A percentile compares a stretch with the other conserved stretches of the same genome.
phyloP scores from a whole-genome alignment of 1,140 invertebrate species.

The Holotrichia oblita region DNA sequence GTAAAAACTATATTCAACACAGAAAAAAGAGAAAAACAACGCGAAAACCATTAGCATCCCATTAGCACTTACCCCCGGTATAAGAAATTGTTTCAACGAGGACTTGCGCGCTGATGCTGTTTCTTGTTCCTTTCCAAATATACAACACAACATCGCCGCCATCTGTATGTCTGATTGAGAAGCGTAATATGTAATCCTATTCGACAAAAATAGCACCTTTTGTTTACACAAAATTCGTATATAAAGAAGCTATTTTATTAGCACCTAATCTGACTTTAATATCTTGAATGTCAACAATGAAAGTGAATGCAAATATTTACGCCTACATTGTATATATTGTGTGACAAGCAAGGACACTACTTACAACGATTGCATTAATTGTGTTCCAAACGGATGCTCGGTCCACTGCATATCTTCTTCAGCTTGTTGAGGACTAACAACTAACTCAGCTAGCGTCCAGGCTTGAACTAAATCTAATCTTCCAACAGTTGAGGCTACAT shows the following conservation, averaged over 20 bases:
- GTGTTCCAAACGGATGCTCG: conserved; percentile 85
- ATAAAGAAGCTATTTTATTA: background rate
- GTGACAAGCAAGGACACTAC: conserved; percentile 55
- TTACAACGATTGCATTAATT: conserved; percentile 85
- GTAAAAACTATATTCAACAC: conserved; percentile 35
- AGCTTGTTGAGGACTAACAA: conserved; percentile 68
- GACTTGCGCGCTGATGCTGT: conserved; percentile 58
- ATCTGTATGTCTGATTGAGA: conserved; percentile 88
- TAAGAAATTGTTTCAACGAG: conserved; percentile 55
- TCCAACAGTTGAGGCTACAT: conserved; percentile 75
- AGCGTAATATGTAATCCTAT: conserved; percentile 81
- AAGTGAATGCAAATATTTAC: conserved; percentile 31
- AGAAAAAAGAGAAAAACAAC: conserved; percentile 17
- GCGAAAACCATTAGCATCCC: background rate
- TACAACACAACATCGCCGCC: conserved; percentile 90
- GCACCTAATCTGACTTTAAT: background rate
- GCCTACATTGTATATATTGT: conserved; percentile 39
- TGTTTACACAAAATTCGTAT: background rate
- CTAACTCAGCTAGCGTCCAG: conserved; percentile 82
- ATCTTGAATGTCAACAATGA: background rate
- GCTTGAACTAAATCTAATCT: conserved; percentile 85
- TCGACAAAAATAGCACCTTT: conserved; percentile 14
- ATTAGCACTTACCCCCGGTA: conserved; percentile 60
- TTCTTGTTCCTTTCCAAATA: conserved; percentile 71
- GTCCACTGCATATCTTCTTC: conserved; percentile 78